Evolutionary conservation across 2,888 invertebrate species (phyloP).

Genomic region (Plemyria rubiginata): DNA sequence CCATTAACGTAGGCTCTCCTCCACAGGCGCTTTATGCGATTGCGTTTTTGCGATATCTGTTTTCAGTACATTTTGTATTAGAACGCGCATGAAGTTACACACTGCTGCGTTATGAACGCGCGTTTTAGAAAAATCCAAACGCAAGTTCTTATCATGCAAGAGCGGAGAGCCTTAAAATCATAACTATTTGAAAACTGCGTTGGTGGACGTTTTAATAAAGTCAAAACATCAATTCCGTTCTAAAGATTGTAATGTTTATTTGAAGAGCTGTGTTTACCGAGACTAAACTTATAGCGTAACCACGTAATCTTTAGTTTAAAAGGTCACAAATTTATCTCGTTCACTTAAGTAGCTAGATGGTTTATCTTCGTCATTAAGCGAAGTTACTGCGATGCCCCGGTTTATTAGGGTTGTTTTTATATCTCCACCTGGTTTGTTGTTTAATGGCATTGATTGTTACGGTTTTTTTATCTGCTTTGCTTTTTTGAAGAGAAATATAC

Average conservation of each 20-base stretch:
- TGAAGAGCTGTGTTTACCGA: neutral
- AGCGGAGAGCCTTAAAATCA: too few relatives aligned
- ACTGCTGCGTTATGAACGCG: too few relatives aligned
- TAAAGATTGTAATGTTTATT: neutral
- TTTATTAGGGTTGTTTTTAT: constrained; percentile 38
- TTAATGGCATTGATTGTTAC: constrained; percentile 36
- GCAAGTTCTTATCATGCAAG: too few relatives aligned
- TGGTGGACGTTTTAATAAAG: too few relatives aligned
- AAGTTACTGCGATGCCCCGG: constrained; percentile 31
- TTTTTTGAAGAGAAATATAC: neutral
- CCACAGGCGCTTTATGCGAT: too few relatives aligned
- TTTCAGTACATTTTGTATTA: too few relatives aligned
- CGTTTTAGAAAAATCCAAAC: too few relatives aligned
- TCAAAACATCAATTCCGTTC: neutral
- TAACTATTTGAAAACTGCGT: too few relatives aligned
- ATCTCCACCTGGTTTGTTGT: constrained; percentile 36
- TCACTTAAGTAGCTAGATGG: constrained; percentile 18
- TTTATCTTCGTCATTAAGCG: constrained; percentile 38
- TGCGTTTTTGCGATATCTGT: too few relatives aligned
- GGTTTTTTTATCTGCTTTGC: constrained; percentile 20
- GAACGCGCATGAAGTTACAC: too few relatives aligned
- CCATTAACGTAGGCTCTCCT: too few relatives aligned
- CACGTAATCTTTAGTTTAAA: constrained; percentile 24
- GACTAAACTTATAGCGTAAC: constrained; percentile 40
- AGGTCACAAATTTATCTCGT: constrained; percentile 27